Evolutionary conservation across 2,113 vertebrate genomes (phyloP).

Genomic region (Scatophagus argus): DNA sequence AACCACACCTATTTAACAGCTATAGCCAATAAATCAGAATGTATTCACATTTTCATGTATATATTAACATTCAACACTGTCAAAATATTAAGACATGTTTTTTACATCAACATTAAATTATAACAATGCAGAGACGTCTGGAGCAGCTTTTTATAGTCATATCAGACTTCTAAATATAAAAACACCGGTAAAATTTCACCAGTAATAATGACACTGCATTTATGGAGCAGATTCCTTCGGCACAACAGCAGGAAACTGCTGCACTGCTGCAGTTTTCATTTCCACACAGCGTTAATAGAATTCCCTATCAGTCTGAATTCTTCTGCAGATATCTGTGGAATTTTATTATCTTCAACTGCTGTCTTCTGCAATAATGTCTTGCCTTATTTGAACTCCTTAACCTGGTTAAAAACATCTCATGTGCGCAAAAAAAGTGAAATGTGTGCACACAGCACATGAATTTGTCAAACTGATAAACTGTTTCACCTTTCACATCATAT

Average conservation of each 20-base stretch:
- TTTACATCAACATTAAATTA: background rate
- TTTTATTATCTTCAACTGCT: background rate
- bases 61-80: background rate
- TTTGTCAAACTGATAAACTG: background rate
- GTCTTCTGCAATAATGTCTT: background rate
- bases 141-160: background rate
- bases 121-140: background rate
- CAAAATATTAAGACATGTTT: background rate
- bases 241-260: background rate
- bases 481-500: background rate
- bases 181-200: background rate
- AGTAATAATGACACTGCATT: constrained; percentile 10
- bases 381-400: background rate
- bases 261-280: constrained; percentile 28
- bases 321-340: constrained; percentile 1
- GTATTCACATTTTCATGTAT: background rate
- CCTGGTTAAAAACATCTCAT: background rate
- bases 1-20: background rate
- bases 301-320: background rate
- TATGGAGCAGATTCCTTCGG: constrained; percentile 13
- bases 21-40: background rate
- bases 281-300: constrained; percentile 12
- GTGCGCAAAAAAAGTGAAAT: background rate
- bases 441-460: background rate
- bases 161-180: constrained; percentile 30